Conservation (phyloP, 2,888 invertebrate genomes). For the Athalia rosae region DNA sequence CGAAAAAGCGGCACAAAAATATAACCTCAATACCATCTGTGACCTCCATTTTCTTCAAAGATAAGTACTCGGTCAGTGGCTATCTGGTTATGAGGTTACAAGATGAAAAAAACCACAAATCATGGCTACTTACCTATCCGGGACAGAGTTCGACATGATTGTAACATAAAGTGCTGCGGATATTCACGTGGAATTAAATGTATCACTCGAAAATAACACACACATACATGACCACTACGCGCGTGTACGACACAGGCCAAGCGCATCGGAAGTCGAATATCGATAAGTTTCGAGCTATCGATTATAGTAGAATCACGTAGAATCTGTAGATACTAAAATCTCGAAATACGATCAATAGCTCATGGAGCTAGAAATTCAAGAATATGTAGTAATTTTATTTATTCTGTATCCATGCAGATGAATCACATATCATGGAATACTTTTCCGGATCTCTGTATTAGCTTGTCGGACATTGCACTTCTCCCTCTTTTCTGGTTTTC, state of each 20-base stretch:
- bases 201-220: constrained; percentile 49
- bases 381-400: neutral
- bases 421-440: too few relatives aligned
- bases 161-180: neutral
- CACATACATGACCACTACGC: constrained; percentile 52
- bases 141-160: constrained; percentile 61
- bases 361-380: neutral
- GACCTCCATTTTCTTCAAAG: constrained; percentile 49
- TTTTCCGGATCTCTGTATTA: constrained; percentile 52
- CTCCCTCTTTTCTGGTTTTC: constrained; percentile 64
- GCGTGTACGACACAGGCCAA: constrained; percentile 49
- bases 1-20: constrained; percentile 49
- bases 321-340: neutral
- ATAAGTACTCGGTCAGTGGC: constrained; percentile 25
- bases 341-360: too few relatives aligned
- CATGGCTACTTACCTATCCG: constrained; percentile 61
- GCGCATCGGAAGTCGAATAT: constrained; percentile 22
- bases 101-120: neutral
- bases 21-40: constrained; percentile 61
- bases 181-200: constrained; percentile 47
- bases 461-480: constrained; percentile 69
- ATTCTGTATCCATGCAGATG: neutral
- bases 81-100: neutral
- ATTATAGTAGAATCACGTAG: constrained; percentile 28
- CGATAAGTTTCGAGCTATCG: constrained; percentile 9